Percentiles rank a stretch among this genome's conserved stretches.
These are phyloP conservation scores for Neostethus bicornis DNA, from an alignment of 2,797 vertebrate species.

Conservation along the genomic window DNA sequence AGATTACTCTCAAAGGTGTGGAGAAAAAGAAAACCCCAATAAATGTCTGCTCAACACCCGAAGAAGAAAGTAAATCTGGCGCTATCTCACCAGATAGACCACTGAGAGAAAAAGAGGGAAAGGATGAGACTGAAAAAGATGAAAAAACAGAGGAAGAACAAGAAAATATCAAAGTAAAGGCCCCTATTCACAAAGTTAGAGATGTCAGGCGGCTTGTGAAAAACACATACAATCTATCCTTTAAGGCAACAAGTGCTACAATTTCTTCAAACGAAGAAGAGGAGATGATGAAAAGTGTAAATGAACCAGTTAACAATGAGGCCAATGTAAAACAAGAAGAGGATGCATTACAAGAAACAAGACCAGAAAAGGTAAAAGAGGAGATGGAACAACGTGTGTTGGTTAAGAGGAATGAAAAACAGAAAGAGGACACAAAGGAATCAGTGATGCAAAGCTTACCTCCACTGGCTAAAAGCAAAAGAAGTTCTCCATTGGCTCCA, in stretches of 20 bases:
- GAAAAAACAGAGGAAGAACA: slow-evolving; percentile 59
- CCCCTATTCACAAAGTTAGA: slow-evolving; percentile 83
- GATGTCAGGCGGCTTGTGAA: slow-evolving; percentile 91
- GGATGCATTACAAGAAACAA: slow-evolving; percentile 19
- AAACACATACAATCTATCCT: slow-evolving; percentile 87
- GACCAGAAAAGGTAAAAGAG: slow-evolving; percentile 14
- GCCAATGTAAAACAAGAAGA: slow-evolving; percentile 5
- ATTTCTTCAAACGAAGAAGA: slow-evolving; percentile 40
- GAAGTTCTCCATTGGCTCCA: slow-evolving; percentile 46
- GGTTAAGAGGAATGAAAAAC: slow-evolving; percentile 23
- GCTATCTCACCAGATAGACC: slow-evolving; percentile 35
- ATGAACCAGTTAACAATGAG: slow-evolving; percentile 27
- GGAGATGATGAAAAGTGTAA: slow-evolving; percentile 14
- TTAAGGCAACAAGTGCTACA: slow-evolving; percentile 64
- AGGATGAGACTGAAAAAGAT: slow-evolving; percentile 14
- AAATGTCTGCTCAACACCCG: slow-evolving; percentile 63
- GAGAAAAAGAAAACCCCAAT: slow-evolving; percentile 76
- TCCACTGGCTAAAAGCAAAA: slow-evolving; percentile 44
- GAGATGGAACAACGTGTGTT: slow-evolving; percentile 28
- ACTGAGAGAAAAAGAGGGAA: slow-evolving; percentile 32
- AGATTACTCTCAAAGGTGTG: slow-evolving; percentile 67
- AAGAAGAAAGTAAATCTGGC: slow-evolving; percentile 61
- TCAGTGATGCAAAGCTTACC: slow-evolving; percentile 19
- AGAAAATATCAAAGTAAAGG: slow-evolving; percentile 66
- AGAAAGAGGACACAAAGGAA: slow-evolving; percentile 36